Base-by-base conservation (phyloP, 2,113 vertebrate species). In the Tenebrosternarchus preto region DNA sequence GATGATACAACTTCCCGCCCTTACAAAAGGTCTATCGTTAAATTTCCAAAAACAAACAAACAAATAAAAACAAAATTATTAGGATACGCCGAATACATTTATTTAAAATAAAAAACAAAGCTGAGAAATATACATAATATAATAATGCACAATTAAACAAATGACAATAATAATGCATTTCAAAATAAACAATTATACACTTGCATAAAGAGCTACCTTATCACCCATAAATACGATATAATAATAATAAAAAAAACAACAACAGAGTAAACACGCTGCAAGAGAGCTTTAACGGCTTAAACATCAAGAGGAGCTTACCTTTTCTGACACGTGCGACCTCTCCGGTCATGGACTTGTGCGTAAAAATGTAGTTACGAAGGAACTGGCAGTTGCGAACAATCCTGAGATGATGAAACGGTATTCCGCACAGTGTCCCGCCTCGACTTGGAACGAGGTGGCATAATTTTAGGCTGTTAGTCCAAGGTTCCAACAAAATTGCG, bases 281-380 rank as follows among this genome's bases (percentile, higher is more conserved):
- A 43, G 2, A 50, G 2, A 36, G 2, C 33, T 36, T 15, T 11
- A 15, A 15, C 43, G 9, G 12, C 1, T 50, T 50, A 50, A 50
- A 50, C 8, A 50, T 9, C 43, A 12, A 50, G 43, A 15, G 43
- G 9, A 50, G 12, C 43, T 50, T 50, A 50, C 43, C 43, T 11
- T 50, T 15, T 2, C 43, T 50, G 43, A 50, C 43, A 81, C 77
- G 80, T 60, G 80, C 74, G 70, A 72, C 55, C 79, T 85, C 73
- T 59, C 80, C 87, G 85, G 84, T 89, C 90, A 90, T 90, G 90
- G 87, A 88, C 80, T 81, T 83, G 57, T 61, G 78, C 39, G 74
- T 29, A 7, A 55, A 57, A 27, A 60, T 53, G 72, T 11, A 46
- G 36, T 53, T 56, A 76, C 70, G 50, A 80, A 46, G 61, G 78